Conservation (phyloP, 2,113 vertebrate genomes). For the Vulpes ferrilata region DNA sequence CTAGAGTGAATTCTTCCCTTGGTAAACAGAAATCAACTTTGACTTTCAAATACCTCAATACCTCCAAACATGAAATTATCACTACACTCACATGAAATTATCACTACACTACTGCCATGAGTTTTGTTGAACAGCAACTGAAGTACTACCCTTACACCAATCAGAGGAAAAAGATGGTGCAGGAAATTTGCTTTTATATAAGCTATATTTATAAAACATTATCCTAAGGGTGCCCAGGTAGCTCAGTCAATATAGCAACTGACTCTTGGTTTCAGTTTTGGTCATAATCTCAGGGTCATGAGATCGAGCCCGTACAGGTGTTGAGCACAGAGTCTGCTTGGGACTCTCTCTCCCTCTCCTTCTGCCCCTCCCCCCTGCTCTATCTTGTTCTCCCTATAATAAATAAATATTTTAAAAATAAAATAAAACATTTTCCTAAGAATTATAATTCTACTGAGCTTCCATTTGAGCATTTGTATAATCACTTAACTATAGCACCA, state of each 20-base stretch:
- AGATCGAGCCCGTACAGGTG: neutral
- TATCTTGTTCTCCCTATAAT: neutral
- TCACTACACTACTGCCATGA: fast-evolving
- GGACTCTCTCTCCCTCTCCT: neutral
- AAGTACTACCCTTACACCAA: fast-evolving
- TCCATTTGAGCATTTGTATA: too few relatives aligned
- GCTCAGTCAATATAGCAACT: neutral
- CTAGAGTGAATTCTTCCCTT: neutral
- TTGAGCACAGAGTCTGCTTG: neutral
- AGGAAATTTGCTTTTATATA: neutral
- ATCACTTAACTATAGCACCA: neutral
- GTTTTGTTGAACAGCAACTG: neutral
- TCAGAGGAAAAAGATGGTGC: fast-evolving
- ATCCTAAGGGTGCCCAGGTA: neutral
- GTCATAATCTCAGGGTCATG: neutral
- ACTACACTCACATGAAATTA: neutral
- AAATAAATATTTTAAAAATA: neutral
- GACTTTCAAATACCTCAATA: neutral
- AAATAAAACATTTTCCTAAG: neutral
- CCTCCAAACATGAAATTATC: neutral
- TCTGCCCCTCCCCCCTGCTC: neutral
- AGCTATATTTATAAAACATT: neutral
- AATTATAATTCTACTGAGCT: neutral
- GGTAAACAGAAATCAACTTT: neutral
- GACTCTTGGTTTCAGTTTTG: neutral